Base-by-base conservation (phyloP, 2,888 invertebrate genomes). In the Toxonevra muliebris region DNA sequence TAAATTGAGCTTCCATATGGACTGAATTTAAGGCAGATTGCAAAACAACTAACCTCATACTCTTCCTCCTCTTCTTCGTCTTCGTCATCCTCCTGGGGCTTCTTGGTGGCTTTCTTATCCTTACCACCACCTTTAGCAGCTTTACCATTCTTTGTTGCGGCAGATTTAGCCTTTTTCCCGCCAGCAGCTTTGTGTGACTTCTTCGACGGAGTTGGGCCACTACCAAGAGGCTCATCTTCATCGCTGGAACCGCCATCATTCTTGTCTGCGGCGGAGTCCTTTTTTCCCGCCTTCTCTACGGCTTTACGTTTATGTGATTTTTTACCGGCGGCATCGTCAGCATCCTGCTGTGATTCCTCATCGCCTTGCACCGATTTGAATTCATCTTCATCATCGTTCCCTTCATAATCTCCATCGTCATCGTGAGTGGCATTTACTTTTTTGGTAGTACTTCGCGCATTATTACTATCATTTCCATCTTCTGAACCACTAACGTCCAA, bases 121-220 rank as follows among this genome's bases (percentile, higher is more conserved):
- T 79, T 83, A 83, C 68, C 74, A 76, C 74, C 81, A 83, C 40
- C 79, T 74, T 67, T 79, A 79, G 66, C 80, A 77, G 64, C 78
- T 81, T 75, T 79, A 61, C 69, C 65, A 43, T 65, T 66, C 13
- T 57, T 61, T 30, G 30, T 30, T 1, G 50, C 66, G 5, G 55
- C 61, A 71, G 75, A 70, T 76, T 75, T 75, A 43, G 67, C 68
- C 74, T 72, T 75, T 17, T 68, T 75, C 41, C 74, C 71, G 50
- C 70, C 71, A 57, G 73, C 67, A 69, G 65, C 2, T 20, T 75
- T 75, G 2, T 73, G 73, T 1, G 62, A 59, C 59, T 69, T 71
- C 55, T 74, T 74, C 4, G 73, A 69, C 30, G 71, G 66, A 45
- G 66, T 54, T 13, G 50, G 54, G 1, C 11, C 58, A 8, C 60